Evolutionary conservation across 2,888 invertebrate genomes (phyloP).

Genomic region (Spisula solida): DNA sequence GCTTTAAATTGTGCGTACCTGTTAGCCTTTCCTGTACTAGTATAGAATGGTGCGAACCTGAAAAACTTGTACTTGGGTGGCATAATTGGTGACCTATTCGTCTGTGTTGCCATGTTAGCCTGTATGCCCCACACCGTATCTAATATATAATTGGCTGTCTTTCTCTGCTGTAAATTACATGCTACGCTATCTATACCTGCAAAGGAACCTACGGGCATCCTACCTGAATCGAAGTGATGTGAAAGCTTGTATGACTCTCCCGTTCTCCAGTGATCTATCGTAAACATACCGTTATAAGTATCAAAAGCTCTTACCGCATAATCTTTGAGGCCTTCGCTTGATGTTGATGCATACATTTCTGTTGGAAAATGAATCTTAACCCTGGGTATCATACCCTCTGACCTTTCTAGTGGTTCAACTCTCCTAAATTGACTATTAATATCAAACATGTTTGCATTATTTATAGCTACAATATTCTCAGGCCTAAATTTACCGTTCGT

Average conservation of each 20-base stretch:
- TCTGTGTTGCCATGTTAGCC: slow-evolving; percentile 20
- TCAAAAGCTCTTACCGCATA: slow-evolving; percentile 20
- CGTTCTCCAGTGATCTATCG: slow-evolving; percentile 11
- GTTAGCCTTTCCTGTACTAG: not conserved
- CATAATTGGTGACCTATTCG: not conserved
- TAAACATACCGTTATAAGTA: slow-evolving; percentile 37
- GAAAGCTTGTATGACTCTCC: not conserved
- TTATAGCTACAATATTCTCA: slow-evolving; percentile 21
- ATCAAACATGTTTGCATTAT: not conserved
- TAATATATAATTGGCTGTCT: slow-evolving; percentile 8
- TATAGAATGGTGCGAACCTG: not conserved
- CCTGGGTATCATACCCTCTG: slow-evolving; percentile 23
- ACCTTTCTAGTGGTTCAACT: not conserved
- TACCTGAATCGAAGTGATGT: not conserved
- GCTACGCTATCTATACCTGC: not conserved
- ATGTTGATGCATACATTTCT: not conserved
- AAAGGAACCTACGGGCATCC: not conserved
- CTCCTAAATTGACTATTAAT: not conserved
- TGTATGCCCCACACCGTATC: slow-evolving; percentile 29
- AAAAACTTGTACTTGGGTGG: slow-evolving; percentile 8
- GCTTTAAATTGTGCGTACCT: slow-evolving; percentile 2
- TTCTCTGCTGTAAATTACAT: not conserved
- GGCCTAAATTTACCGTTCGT: slow-evolving; percentile 29
- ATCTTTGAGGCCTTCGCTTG: not conserved
- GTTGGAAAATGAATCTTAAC: slow-evolving; percentile 25